Evolutionary conservation across 2,113 vertebrate species (phyloP), one percentile per base, ranked within the genome.

Genomic region (Cromileptes altivelis): DNA sequence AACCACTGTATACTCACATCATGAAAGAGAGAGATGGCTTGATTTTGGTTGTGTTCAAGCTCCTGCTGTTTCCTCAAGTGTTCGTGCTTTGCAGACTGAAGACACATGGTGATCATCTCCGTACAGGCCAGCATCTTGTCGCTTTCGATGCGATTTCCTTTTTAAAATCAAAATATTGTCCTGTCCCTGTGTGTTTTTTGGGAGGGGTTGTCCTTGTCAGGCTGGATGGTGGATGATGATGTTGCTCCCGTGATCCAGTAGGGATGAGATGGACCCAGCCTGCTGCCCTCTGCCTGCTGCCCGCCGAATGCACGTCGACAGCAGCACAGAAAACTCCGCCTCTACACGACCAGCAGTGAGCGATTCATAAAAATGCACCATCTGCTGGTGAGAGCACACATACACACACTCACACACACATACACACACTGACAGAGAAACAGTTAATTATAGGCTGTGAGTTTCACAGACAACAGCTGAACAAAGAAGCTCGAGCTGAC

Each of bases 101-200:
- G 93, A 90, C 94, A 94, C 94, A 94, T 94, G 82, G 94, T 94
- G 70, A 94, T 94, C 89, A 94, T 84, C 76, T 94, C 94, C 62
- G 93, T 93, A n/a, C 94, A 94, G 53, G 94, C 93, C 88, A 94
- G 62, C 94, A 94, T 94, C 80, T 89, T 88, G 75, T 9, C 15
- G 68, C 68, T 89, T 4, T 74, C 37, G 75, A 53, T 86, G 25
- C 21, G 30, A 70, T 73, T 49, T 53, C 18, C 23, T 0, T 3
- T 30, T 25, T 15, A 9, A 3, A 55, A 18, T 10, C 42, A 40
- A 18, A 42, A 27, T 6, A 25, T 42, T n/a, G 53, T 42, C 25
- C 23, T 19, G 45, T 50, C 18, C 18, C 30, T 18, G 70, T 52
- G 69, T 53, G 30, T 45, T 64, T 49, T 6, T 19, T 27, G 19